Evolutionary conservation across 2,113 vertebrate species (phyloP), one percentile per base, ranked within the genome.

Genomic region (zebrafish (Danio rerio)): DNA sequence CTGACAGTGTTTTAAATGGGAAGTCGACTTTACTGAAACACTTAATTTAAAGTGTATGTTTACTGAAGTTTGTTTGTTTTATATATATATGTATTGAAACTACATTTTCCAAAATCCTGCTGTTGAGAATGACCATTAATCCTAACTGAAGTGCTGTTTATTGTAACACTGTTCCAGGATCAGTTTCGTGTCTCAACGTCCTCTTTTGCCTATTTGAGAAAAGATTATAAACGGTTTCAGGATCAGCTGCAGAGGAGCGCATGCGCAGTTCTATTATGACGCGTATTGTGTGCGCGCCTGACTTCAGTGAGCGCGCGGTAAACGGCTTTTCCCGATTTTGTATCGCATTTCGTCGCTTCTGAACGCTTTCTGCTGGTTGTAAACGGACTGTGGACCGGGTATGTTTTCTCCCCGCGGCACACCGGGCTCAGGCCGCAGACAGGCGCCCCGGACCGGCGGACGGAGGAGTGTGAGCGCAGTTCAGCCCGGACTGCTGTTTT

Each of bases 321-420:
- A 72, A 84, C 4, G 49, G 7, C 11, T 9, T 18, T 47, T 40
- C 47, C 13, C 0, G 18, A 68, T 20, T 31, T 47, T 5, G 1
- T 12, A 0, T 43, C 49, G 8, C 13, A 49, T 68, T 49, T 56
- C 0, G 7, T 9, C 0, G 12, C 4, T 52, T 40, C 10, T 61
- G 40, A 11, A 16, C 16, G 15, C 16, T n/a, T 31, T 63, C 58
- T n/a, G n/a, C 7, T 4, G 5, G 0, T 9, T 18, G 21, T 63
- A 47, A 76, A 55, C 47, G 16, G 20, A 10, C 2, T 11, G 2
- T 16, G 4, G 10, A 9, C 7, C 6, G 40, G 47, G 9, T n/a
- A 95, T 95, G 94, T 95, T 93, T 18, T 88, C 83, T 68, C 92
- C 94, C 59, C 92, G 93, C 53, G 76, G 77, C 15, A 86, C 86